Base-by-base conservation (phyloP, 2,797 vertebrate species). In the Channa striata region DNA sequence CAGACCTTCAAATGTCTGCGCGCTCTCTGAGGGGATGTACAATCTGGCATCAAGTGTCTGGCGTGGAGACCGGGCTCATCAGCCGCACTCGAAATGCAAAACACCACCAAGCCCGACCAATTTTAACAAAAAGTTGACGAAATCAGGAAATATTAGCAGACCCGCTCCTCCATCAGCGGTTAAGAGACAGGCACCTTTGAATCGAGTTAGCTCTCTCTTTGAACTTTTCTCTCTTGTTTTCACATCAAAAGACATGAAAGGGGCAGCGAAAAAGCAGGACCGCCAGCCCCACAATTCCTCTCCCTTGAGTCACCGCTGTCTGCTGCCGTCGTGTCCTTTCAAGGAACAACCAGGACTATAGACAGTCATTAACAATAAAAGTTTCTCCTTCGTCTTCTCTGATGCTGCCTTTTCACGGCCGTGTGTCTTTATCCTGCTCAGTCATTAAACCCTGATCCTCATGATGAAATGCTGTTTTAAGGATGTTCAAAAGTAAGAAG, bases 211-310 rank as follows among this genome's bases (percentile, higher is more conserved):
- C 44, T 71, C 63, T 56, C 51, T 46, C 86, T 92, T 92, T 91
- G 85, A 93, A 89, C 89, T 78, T 86, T 65, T 68, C 78, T 75
- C 81, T 85, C 86, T 89, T 91, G 90, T 91, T 91, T 90, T 90
- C 61, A 82, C 87, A 91, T 91, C 86, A 92, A 93, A 91, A 84
- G 89, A 91, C 87, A 91, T 91, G 87, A 89, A 92, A 90, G 87
- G 63, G 72, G 77, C 39, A 82, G 78, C 57, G 74, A 85, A 87
- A 44, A 88, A 81, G 76, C 83, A 68, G 83, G 84, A 90, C 78
- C 81, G 83, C 72, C 83, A 72, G 68, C 71, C 83, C 25, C 40
- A 65, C 80, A 67, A 78, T 81, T 83, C 85, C 79, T 81, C 72
- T 88, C 80, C 84, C 86, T 46, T 60, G 85, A 89, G 85, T 86